Evolutionary conservation across 2,888 invertebrate genomes (phyloP).

Genomic region (Phorcus lineatus): DNA sequence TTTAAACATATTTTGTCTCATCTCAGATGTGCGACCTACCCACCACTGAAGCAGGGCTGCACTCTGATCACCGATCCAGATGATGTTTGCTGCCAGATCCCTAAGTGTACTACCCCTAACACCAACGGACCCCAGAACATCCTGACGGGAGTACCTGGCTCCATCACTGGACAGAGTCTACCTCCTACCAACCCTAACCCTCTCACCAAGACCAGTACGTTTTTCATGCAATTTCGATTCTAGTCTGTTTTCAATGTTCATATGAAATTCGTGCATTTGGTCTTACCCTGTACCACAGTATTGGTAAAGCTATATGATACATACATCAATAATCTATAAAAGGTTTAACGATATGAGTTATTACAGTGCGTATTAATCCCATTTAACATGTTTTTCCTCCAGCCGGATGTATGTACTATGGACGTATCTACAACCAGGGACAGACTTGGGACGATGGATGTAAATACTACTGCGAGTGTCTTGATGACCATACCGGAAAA

Average conservation of each 20-base stretch:
- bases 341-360: neutral
- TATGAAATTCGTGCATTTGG: too few species aligned
- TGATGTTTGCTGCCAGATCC: constrained; percentile 56
- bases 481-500: constrained; percentile 47
- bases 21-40: constrained; percentile 50
- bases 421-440: constrained; percentile 51
- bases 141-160: constrained; percentile 52
- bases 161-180: constrained; percentile 45
- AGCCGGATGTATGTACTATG: constrained; percentile 57
- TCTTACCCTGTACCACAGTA: too few species aligned
- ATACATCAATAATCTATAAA: too few species aligned
- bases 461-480: constrained; percentile 54
- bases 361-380: neutral
- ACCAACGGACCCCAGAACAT: constrained; percentile 42
- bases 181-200: constrained; percentile 41
- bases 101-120: constrained; percentile 46
- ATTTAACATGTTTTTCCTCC: neutral
- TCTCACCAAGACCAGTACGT: constrained; percentile 31
- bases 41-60: constrained; percentile 44
- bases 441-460: constrained; percentile 65
- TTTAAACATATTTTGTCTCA: neutral
- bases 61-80: constrained; percentile 53
- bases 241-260: too few species aligned
- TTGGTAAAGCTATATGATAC: too few species aligned
- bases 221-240: too few species aligned